phyloP scores from a whole-genome alignment of 2,888 invertebrate species.

The Nomada fabriciana region DNA sequence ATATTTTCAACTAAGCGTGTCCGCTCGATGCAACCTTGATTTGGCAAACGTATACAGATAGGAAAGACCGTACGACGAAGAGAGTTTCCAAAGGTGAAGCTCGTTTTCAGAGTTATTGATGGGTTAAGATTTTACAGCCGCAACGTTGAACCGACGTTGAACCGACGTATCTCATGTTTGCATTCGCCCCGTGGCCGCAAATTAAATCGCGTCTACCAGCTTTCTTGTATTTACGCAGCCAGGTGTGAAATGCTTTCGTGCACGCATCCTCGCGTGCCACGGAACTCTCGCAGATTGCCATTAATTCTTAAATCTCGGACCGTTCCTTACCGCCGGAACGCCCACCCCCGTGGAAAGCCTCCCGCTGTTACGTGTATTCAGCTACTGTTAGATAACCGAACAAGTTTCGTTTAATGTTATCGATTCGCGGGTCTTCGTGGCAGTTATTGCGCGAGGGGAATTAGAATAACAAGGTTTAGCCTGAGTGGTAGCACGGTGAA shows the following conservation, averaged over 20 bases:
- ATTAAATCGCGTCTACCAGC: slow-evolving; percentile 53
- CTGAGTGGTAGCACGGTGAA: too few species aligned
- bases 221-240: slow-evolving; percentile 66
- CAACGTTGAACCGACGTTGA: slow-evolving; percentile 11
- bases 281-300: slow-evolving; percentile 29
- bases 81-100: background rate
- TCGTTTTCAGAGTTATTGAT: slow-evolving; percentile 38
- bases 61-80: background rate
- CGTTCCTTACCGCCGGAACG: slow-evolving; percentile 13
- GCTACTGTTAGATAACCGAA: slow-evolving; percentile 37
- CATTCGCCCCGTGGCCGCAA: slow-evolving; percentile 27
- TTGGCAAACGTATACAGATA: background rate
- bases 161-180: slow-evolving; percentile 39
- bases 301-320: slow-evolving; percentile 48
- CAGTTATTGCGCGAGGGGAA: background rate
- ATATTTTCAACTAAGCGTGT: too few species aligned
- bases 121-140: slow-evolving; percentile 26
- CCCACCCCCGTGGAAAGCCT: slow-evolving; percentile 6
- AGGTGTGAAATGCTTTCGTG: slow-evolving; percentile 64
- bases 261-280: slow-evolving; percentile 65
- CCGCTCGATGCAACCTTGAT: too few species aligned
- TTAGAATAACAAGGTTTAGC: background rate
- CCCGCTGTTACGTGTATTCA: slow-evolving; percentile 18
- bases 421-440: slow-evolving; percentile 1
- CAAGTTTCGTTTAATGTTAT: slow-evolving; percentile 18